phyloP scores from a whole-genome alignment of 2,888 invertebrate genomes.

The Dynastes tityus region DNA sequence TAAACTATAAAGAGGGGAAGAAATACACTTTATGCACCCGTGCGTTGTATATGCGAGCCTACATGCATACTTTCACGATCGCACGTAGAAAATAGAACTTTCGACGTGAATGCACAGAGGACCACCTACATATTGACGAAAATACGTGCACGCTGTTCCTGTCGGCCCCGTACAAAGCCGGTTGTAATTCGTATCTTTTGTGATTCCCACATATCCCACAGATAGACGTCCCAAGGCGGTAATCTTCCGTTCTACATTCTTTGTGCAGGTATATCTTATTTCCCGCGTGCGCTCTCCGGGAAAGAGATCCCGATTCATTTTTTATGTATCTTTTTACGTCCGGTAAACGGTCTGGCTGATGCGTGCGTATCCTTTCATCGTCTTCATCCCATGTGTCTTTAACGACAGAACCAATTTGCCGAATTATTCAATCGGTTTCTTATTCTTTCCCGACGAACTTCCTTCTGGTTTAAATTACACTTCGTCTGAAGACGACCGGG shows the following conservation, averaged over 20 bases:
- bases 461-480: background rate
- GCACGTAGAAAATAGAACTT: constrained; percentile 25
- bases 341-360: constrained; percentile 24
- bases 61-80: background rate
- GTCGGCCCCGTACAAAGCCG: constrained; percentile 18
- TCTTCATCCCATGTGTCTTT: background rate
- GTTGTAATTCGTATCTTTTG: constrained; percentile 33
- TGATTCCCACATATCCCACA: constrained; percentile 11
- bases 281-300: background rate
- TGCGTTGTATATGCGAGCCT: background rate
- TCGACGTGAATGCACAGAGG: constrained; percentile 31
- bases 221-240: constrained; percentile 17
- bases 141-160: background rate
- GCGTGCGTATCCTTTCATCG: background rate
- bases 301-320: constrained; percentile 29
- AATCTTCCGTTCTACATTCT: constrained; percentile 25
- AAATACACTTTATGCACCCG: background rate
- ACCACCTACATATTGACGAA: background rate
- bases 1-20: background rate
- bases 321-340: constrained; percentile 22
- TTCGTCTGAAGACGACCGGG: background rate
- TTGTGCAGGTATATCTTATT: constrained; percentile 24
- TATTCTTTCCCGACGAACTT: constrained; percentile 4
- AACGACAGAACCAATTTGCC: constrained; percentile 25
- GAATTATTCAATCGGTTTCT: constrained; percentile 33